These are phyloP conservation scores for Armadillidium nasatum DNA, from an alignment of 1,140 invertebrate genomes.

Conservation along the genomic window DNA sequence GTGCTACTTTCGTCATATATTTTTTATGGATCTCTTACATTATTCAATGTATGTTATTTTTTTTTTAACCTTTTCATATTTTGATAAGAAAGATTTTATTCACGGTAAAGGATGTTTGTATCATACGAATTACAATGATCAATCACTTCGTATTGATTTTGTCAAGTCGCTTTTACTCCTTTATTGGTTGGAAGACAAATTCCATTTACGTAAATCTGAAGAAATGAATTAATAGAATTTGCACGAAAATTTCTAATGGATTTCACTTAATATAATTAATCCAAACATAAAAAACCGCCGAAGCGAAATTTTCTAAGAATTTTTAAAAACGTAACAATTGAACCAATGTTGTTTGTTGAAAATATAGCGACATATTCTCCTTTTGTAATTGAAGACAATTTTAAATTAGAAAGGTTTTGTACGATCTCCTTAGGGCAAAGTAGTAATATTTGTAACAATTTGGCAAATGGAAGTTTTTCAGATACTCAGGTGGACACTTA, in stretches of 20 bases:
- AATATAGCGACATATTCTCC: not conserved
- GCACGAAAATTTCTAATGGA: not conserved
- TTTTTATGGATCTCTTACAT: no score
- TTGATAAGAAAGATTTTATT: no score
- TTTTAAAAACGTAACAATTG: slow-evolving; percentile 17
- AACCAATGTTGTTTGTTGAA: slow-evolving; percentile 22
- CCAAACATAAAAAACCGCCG: not conserved
- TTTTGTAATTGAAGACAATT: not conserved
- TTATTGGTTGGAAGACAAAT: no score
- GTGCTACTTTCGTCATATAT: not conserved
- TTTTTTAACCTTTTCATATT: no score
- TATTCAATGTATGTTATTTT: no score
- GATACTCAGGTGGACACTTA: slow-evolving; percentile 7
- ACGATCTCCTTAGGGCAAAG: not conserved
- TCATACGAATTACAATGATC: no score
- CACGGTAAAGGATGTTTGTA: no score
- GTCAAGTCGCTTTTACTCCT: no score
- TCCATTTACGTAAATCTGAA: not conserved
- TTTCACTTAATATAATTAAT: not conserved
- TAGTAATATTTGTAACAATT: not conserved
- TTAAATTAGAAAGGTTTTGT: slow-evolving; percentile 24
- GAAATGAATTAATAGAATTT: not conserved
- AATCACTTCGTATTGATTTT: no score
- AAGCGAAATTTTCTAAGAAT: not conserved
- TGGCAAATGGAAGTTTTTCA: slow-evolving; percentile 2